Conservation (phyloP, 2,113 vertebrate species). For the Equus quagga region DNA sequence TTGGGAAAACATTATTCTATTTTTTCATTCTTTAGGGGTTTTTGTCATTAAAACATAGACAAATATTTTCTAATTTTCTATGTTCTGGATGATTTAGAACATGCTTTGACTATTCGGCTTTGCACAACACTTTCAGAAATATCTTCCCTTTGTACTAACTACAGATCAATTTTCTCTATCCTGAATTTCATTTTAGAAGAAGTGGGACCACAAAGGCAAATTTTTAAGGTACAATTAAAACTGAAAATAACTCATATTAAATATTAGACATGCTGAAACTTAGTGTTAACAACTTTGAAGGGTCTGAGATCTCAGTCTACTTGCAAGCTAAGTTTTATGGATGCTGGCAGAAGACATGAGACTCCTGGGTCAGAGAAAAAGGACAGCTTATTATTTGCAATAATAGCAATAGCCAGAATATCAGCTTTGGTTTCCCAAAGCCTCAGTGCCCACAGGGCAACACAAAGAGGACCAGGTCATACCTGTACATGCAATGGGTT, state of each 20-base stretch:
- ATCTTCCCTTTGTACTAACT: neutral
- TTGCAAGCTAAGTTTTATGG: neutral
- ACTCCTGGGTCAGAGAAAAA: neutral
- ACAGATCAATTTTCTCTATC: neutral
- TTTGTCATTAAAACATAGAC: neutral
- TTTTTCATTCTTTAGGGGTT: neutral
- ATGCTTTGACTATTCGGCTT: neutral
- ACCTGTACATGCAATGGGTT: neutral
- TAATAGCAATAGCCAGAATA: neutral
- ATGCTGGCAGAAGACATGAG: neutral
- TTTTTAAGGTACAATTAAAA: conserved; percentile 36
- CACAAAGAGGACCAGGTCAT: neutral
- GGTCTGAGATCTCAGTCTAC: neutral
- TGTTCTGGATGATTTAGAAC: neutral
- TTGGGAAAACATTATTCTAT: conserved; percentile 16
- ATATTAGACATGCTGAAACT: neutral
- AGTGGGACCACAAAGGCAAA: neutral
- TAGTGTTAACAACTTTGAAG: neutral
- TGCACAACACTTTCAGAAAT: conserved; percentile 23
- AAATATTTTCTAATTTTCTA: neutral
- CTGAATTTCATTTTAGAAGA: conserved; percentile 30
- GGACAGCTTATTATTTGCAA: neutral
- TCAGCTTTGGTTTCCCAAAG: neutral
- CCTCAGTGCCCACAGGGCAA: neutral
- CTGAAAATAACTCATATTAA: conserved; percentile 7